Percentiles rank a stretch among this genome's conserved stretches.
Conservation (phyloP, 2,888 invertebrate genomes). For the Eudemis profundana region DNA sequence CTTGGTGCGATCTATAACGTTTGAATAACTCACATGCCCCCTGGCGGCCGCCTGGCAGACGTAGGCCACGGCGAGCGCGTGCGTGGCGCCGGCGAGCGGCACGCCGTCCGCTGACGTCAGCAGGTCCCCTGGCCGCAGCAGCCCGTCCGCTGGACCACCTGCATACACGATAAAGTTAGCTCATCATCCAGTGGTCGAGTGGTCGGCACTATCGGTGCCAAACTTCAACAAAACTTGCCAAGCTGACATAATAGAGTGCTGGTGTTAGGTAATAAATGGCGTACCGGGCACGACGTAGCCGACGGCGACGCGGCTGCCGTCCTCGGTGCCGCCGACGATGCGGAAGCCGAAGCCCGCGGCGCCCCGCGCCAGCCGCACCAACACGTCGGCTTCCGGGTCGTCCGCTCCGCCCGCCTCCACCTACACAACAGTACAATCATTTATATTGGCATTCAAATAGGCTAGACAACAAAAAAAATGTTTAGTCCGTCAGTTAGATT, state of each 20-base stretch:
- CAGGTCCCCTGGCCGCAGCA: constrained; percentile 96
- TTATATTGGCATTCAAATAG: too few species aligned
- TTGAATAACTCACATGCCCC: constrained; percentile 90
- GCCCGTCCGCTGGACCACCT: constrained; percentile 97
- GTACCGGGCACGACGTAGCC: constrained; percentile 96
- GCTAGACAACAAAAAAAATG: too few species aligned
- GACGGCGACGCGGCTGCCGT: constrained; percentile 98
- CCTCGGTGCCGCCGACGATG: constrained; percentile 99
- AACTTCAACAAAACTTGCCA: too few species aligned
- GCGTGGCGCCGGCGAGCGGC: constrained; percentile 92
- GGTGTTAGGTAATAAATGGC: not conserved
- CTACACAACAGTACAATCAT: constrained; percentile 49
- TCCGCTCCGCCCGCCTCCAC: constrained; percentile 70
- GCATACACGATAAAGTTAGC: constrained; percentile 10
- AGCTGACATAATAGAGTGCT: not conserved
- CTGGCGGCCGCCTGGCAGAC: constrained; percentile 94
- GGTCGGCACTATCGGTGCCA: too few species aligned
- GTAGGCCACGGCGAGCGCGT: constrained; percentile 96
- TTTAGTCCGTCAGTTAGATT: too few species aligned
- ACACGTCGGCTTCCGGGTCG: constrained; percentile 86
- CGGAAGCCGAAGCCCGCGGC: constrained; percentile 98
- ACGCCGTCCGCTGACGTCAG: constrained; percentile 97
- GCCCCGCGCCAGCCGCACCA: constrained; percentile 94
- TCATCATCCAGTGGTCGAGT: too few species aligned
- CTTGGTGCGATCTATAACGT: too few species aligned